Evolutionary conservation across 2,113 vertebrate genomes (phyloP).

Genomic region (Salvator merianae): DNA sequence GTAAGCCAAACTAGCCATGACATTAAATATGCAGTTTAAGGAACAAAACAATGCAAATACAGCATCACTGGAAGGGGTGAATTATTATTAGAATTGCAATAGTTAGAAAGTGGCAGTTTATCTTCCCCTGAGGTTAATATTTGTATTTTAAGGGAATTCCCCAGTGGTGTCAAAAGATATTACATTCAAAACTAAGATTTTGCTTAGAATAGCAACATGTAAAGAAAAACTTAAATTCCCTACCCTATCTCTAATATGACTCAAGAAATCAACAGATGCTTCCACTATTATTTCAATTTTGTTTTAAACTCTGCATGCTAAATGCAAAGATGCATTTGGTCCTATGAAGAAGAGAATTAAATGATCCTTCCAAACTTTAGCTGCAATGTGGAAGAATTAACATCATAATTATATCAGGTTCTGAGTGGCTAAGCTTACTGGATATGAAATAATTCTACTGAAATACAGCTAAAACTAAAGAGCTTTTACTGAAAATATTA

Average conservation of each 20-base stretch:
- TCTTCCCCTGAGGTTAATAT: not conserved
- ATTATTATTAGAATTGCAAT: not conserved
- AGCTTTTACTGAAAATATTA: no score
- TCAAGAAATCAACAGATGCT: not conserved
- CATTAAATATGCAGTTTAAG: not conserved
- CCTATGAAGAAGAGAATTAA: not conserved
- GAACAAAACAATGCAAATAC: not conserved
- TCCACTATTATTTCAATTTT: not conserved
- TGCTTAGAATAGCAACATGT: not conserved
- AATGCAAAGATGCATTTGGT: not conserved
- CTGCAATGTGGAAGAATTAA: no score
- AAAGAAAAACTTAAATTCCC: not conserved
- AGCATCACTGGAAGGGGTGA: no score
- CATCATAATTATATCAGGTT: no score
- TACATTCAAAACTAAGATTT: not conserved
- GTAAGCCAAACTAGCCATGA: not conserved
- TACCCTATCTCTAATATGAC: not conserved
- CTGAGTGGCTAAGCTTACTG: no score
- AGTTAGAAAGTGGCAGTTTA: not conserved
- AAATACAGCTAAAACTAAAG: no score
- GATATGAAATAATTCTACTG: no score
- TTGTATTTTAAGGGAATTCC: not conserved
- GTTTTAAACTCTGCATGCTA: not conserved
- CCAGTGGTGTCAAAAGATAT: not conserved
- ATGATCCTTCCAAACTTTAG: no score